phyloP scores from a whole-genome alignment of 2,888 invertebrate genomes.

The Adelognathus sp. region DNA sequence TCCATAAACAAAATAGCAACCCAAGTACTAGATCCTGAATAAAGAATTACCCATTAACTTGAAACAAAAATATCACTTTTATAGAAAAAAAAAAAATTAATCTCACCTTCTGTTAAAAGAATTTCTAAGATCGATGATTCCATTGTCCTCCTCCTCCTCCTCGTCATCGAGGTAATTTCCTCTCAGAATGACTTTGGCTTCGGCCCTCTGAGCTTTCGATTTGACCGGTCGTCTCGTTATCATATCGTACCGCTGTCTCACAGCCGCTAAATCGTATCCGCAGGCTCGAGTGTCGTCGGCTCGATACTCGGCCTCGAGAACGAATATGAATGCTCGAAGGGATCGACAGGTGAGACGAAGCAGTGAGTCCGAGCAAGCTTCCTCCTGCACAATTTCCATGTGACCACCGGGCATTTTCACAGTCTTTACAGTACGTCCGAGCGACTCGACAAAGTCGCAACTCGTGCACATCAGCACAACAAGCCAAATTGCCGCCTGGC shows the following conservation, averaged over 20 bases:
- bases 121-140: constrained; percentile 73
- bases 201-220: not conserved
- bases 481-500: constrained; percentile 64
- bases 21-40: not conserved
- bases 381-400: constrained; percentile 77
- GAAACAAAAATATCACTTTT: too few relatives aligned
- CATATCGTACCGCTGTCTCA: constrained; percentile 24
- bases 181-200: constrained; percentile 57
- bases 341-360: constrained; percentile 76
- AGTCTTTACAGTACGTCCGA: constrained; percentile 45
- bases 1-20: too few relatives aligned
- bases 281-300: constrained; percentile 69
- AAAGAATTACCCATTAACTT: not conserved
- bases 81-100: not conserved
- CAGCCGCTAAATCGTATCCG: constrained; percentile 60
- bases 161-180: constrained; percentile 71
- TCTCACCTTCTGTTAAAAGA: constrained; percentile 76
- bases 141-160: constrained; percentile 63
- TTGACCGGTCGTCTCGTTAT: not conserved
- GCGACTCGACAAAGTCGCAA: constrained; percentile 26
- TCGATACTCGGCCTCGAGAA: constrained; percentile 75
- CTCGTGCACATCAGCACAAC: constrained; percentile 50
- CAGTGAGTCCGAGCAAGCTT: constrained; percentile 72
- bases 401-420: constrained; percentile 63
- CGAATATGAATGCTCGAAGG: constrained; percentile 74